These are phyloP conservation scores for Phengaris arion DNA, from an alignment of 2,888 invertebrate genomes.

Conservation along the genomic window DNA sequence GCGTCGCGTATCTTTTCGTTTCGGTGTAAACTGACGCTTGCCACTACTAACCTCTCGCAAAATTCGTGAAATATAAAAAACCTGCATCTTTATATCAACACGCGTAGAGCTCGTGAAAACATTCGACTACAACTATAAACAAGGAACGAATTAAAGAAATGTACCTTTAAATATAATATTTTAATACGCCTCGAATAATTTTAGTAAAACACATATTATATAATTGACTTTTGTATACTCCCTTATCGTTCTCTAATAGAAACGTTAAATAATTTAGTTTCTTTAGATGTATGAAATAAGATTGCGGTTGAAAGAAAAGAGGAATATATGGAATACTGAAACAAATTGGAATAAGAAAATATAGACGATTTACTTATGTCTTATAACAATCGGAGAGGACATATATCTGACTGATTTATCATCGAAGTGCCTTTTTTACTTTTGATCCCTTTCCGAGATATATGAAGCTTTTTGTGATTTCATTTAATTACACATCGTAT, in stretches of 20 bases:
- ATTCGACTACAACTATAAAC: not conserved
- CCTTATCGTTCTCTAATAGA: constrained; percentile 23
- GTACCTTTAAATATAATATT: not conserved
- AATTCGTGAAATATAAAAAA: constrained; percentile 60
- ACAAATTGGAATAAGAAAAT: constrained; percentile 21
- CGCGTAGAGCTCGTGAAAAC: constrained; percentile 32
- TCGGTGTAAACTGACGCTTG: constrained; percentile 10
- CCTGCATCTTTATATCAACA: constrained; percentile 73
- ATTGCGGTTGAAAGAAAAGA: constrained; percentile 12
- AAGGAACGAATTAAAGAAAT: too few relatives aligned
- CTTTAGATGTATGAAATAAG: constrained; percentile 1
- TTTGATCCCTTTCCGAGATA: constrained; percentile 32
- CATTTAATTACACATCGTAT: constrained; percentile 36
- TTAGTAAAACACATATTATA: not conserved
- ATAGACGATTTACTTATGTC: constrained; percentile 24
- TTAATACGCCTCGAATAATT: not conserved
- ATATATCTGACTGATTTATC: constrained; percentile 30
- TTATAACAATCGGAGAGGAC: constrained; percentile 26
- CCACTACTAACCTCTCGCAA: constrained; percentile 59
- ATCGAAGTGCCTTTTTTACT: constrained; percentile 29
- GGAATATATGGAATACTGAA: not conserved
- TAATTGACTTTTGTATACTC: constrained; percentile 18
- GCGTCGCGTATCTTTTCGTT: too few relatives aligned
- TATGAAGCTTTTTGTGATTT: constrained; percentile 30
- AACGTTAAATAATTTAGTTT: constrained; percentile 6